phyloP scores from a whole-genome alignment of 2,113 vertebrate genomes.

The Ahaetulla prasina region DNA sequence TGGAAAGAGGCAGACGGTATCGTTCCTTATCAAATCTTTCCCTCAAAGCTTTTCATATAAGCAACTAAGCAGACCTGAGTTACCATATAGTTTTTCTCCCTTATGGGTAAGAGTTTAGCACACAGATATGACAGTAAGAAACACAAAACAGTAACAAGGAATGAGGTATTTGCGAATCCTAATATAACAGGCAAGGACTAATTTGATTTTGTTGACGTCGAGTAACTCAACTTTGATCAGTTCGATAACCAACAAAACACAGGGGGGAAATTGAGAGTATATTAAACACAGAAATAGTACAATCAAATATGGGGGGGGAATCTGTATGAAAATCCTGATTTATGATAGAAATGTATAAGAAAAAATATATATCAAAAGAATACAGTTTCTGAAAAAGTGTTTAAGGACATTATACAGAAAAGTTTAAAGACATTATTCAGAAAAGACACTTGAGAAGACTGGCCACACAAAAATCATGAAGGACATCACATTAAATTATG shows the following conservation, averaged over 20 bases:
- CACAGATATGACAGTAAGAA: background rate
- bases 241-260: background rate
- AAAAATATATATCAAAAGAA: background rate
- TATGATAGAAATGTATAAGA: background rate
- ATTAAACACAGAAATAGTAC: background rate
- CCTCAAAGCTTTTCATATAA: background rate
- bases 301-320: background rate
- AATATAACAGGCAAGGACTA: background rate
- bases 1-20: slow-evolving; percentile 38
- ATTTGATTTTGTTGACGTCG: background rate
- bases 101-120: background rate
- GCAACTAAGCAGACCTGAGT: too few species aligned
- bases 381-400: background rate
- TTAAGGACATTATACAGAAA: too few species aligned
- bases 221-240: background rate
- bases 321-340: background rate
- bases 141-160: background rate
- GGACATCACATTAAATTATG: background rate
- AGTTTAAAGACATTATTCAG: background rate
- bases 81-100: background rate
- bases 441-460: background rate
- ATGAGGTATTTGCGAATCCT: background rate
- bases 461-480: background rate
- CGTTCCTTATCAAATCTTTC: background rate
- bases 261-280: background rate